Conservation (phyloP, 2,797 vertebrate species). For the Chromobotia macracanthus region DNA sequence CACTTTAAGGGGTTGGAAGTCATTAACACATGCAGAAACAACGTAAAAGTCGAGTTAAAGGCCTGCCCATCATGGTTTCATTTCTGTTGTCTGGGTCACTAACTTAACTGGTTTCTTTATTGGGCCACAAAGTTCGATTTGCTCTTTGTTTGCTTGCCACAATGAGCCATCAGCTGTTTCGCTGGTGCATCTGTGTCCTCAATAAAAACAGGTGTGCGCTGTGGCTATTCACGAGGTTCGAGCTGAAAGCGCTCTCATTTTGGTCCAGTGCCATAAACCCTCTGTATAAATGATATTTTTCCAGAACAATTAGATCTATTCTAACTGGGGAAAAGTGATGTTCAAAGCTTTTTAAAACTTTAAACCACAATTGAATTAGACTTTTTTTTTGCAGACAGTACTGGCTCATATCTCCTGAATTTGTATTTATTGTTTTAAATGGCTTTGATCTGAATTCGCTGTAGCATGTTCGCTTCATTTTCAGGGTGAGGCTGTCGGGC, state of each 20-base stretch:
- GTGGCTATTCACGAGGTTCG: slow-evolving; percentile 28
- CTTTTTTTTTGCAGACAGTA: slow-evolving; percentile 4
- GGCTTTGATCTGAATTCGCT: slow-evolving; percentile 52
- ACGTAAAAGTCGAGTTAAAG: neutral
- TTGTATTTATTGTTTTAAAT: neutral
- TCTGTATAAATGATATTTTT: slow-evolving; percentile 31
- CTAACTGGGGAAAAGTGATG: slow-evolving; percentile 10
- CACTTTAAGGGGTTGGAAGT: neutral
- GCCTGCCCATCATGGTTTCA: neutral
- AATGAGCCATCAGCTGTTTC: slow-evolving; percentile 37
- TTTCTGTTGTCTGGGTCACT: slow-evolving; percentile 9
- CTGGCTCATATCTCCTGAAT: slow-evolving; percentile 31
- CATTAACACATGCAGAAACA: neutral
- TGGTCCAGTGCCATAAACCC: slow-evolving; percentile 32
- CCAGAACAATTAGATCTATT: neutral
- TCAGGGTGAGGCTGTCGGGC: slow-evolving; percentile 35
- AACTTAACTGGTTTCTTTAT: slow-evolving; percentile 22
- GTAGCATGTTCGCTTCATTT: slow-evolving; percentile 57
- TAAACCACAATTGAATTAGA: slow-evolving; percentile 21
- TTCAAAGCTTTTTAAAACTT: slow-evolving; percentile 14
- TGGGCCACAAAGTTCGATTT: slow-evolving; percentile 36
- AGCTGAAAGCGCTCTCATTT: slow-evolving; percentile 35
- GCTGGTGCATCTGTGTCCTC: slow-evolving; percentile 12
- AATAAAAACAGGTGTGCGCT: slow-evolving; percentile 46
- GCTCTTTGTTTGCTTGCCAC: slow-evolving; percentile 35